Evolutionary conservation across 2,113 vertebrate genomes (phyloP), one percentile per base, ranked within the genome.

Genomic region (Limnothrissa miodon): DNA sequence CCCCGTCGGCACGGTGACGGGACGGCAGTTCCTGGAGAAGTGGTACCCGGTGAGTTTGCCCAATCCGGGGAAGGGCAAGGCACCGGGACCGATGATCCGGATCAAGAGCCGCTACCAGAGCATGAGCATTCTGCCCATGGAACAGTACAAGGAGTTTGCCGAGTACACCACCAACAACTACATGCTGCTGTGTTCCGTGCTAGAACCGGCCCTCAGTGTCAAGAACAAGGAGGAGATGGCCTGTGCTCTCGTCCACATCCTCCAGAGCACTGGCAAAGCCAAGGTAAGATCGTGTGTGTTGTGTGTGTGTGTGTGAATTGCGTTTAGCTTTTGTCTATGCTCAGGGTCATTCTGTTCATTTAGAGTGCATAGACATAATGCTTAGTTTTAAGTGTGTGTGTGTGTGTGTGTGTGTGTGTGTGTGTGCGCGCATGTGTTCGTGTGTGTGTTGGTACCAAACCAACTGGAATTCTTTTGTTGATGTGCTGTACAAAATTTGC

Each of bases 201-300:
- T 99, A 2, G 98, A 99, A 93, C 98, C 98, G 0, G 95, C 94
- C 56, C 96, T 99, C 87, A 98, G 98, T 1, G 98, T 98, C 83
- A 99, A 99, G 94, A 99, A 95, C 95, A 99, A 99, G 89, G 98
- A 99, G 90, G 98, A 99, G 95, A 99, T 99, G 97, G 98, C 98
- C 0, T 97, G 96, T 0, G 98, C 98, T 0, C 93, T 99, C 85
- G 97, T 99, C 81, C 98, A 99, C 91, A 99, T 99, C 88, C 94
- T 99, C 25, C 98, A 99, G 94, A 99, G 98, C 93, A 99, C 98
- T 0, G 98, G 98, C 84, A 99, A 99, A 90, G 98, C 98, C 83
- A 99, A 99, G 98, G 98, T 99, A 89, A 88, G 94, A 86, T 44
- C 53, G n/a, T 66, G 59, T 66, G 59, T 66, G 59, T 66, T n/a